Evolutionary conservation across 2,797 vertebrate species (phyloP).

Genomic region (Etheostoma nigrum): DNA sequence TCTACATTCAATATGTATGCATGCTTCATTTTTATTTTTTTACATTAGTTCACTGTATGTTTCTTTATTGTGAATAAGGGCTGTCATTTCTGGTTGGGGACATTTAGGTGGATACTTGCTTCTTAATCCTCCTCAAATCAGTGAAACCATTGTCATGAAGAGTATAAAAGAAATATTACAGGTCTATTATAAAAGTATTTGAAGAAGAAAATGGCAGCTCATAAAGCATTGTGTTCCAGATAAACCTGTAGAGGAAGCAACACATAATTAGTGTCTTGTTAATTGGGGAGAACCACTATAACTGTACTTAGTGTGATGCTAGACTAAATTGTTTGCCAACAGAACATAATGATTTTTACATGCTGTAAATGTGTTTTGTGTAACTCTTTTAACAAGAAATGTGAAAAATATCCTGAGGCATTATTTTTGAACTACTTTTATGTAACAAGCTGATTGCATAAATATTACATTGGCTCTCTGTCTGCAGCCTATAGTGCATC

Average conservation of each 20-base stretch:
- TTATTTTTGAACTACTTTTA: constrained; percentile 72
- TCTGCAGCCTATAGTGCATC: constrained; percentile 31
- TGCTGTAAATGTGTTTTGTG: constrained; percentile 68
- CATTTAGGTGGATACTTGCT: constrained; percentile 15
- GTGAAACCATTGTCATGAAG: neutral
- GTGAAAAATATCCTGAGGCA: constrained; percentile 71
- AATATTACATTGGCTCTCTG: constrained; percentile 66
- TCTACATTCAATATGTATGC: constrained; percentile 66
- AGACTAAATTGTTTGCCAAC: constrained; percentile 73
- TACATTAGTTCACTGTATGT: constrained; percentile 38
- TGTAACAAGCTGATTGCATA: constrained; percentile 71
- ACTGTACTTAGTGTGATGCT: constrained; percentile 61
- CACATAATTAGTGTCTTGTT: constrained; percentile 79
- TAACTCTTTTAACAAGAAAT: constrained; percentile 68
- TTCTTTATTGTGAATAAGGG: constrained; percentile 18
- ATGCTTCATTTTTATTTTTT: constrained; percentile 58
- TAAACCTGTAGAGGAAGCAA: constrained; percentile 66
- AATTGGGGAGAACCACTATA: constrained; percentile 74
- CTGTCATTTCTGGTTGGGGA: constrained; percentile 22
- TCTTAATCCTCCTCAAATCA: constrained; percentile 17
- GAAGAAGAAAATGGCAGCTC: constrained; percentile 34
- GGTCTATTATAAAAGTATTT: constrained; percentile 30
- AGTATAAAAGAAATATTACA: constrained; percentile 1
- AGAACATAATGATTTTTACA: constrained; percentile 75
- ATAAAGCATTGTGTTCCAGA: constrained; percentile 47